Evolutionary conservation across 2,888 invertebrate genomes (phyloP), one percentile per base, ranked within the genome.

Genomic region (Encarsia formosa): DNA sequence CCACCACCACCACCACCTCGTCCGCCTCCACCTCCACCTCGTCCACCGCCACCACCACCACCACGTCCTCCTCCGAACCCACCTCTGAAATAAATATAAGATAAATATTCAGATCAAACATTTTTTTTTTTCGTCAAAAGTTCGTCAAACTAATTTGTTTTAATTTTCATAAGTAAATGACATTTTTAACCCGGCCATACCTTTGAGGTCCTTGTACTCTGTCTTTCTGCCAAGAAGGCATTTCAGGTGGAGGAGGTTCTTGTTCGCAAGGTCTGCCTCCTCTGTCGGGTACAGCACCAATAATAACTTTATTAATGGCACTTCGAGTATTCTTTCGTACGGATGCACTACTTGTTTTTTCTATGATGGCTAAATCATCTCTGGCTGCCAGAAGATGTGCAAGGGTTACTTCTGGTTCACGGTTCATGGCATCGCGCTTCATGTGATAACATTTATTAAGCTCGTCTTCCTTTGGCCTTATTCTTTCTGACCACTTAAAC

Each of bases 171-270:
- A n/a, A n/a, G n/a, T n/a, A n/a, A n/a, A n/a, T 29, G 29, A 29
- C 29, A 29, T 44, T 32, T 22, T n/a, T n/a, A n/a, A n/a, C n/a
- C n/a, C n/a, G n/a, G n/a, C n/a, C 15, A 52, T 56, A 69, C 68
- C 64, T 51, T 50, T 56, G 54, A 9, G 79, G 76, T 26, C 78
- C 79, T 26, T 78, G 65, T 1, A 78, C 76, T 31, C 82, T 77
- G 45, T 80, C 77, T 65, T 91, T 89, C 66, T 87, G 85, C 91
- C 96, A 97, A 0, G 92, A 86, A 0, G 97, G 97, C 94, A 97
- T 96, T 77, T 97, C 97, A 0, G 95, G 95, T 0, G 95, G 93
- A 0, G 97, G 97, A 0, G 92, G 87, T 57, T 91, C 89, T 63
- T 90, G 87, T 65, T 97, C 97, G 62, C 86, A 83, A 0, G 96